phyloP scores from a whole-genome alignment of 2,888 invertebrate species.

The Morinoia aosen region DNA sequence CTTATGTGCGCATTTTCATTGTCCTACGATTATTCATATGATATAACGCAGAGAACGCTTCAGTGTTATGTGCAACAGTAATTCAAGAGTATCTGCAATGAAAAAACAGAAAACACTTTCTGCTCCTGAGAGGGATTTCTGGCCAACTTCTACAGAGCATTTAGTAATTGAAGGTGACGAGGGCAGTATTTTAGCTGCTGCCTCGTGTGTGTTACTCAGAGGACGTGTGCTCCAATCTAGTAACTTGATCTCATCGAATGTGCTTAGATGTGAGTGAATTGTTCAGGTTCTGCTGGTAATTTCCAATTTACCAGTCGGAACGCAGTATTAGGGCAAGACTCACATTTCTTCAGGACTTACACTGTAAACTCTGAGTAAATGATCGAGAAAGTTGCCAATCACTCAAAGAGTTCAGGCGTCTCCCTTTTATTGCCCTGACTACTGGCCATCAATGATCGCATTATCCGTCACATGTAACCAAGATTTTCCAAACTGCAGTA shows the following conservation, averaged over 20 bases:
- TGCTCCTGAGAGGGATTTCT: background rate
- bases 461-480: background rate
- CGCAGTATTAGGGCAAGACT: background rate
- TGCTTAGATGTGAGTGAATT: background rate
- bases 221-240: background rate
- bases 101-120: background rate
- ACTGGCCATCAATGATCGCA: constrained; percentile 3
- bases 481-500: background rate
- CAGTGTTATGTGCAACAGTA: background rate
- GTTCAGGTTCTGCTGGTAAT: background rate
- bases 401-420: background rate
- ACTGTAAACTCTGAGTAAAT: background rate
- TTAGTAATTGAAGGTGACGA: background rate
- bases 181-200: background rate
- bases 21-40: background rate
- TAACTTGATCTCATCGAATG: background rate
- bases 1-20: background rate
- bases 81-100: background rate
- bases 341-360: background rate
- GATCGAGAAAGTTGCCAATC: background rate
- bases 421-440: background rate
- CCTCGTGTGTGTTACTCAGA: background rate
- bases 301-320: background rate
- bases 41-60: background rate
- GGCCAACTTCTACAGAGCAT: background rate